Evolutionary conservation across 2,113 vertebrate species (phyloP).

Genomic region (Arenaria interpres): DNA sequence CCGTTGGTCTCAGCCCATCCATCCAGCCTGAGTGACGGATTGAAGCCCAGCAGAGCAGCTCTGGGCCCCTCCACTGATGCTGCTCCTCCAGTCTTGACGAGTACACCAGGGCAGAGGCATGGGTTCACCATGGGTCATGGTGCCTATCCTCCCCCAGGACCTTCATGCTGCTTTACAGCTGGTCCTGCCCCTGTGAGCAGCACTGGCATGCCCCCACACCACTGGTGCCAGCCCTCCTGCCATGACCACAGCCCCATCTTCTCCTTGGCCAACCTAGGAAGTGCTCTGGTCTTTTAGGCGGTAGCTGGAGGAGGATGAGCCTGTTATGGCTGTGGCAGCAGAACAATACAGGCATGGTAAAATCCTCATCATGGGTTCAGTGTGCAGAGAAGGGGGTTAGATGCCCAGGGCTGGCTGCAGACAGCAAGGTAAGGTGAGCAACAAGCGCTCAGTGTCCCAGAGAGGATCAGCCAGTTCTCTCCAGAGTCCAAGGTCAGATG

Average conservation of each 20-base stretch:
- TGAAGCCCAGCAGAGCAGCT: background rate
- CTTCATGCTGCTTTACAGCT: background rate
- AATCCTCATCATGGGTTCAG: background rate
- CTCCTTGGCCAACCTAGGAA: background rate
- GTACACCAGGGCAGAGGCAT: background rate
- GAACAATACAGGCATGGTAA: background rate
- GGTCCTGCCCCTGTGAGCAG: background rate
- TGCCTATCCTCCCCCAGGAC: background rate
- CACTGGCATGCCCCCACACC: background rate
- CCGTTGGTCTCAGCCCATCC: no score
- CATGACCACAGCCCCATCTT: background rate
- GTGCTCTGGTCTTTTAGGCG: background rate
- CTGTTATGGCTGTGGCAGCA: background rate
- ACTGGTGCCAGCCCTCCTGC: background rate
- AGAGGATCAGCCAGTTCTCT: background rate
- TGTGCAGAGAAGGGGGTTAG: background rate
- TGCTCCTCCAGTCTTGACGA: background rate
- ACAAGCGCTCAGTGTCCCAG: background rate
- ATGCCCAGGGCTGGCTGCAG: background rate
- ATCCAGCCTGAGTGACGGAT: background rate
- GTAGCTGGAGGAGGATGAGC: background rate
- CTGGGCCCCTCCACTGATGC: background rate
- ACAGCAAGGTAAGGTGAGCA: background rate
- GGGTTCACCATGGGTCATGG: background rate
- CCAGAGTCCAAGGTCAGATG: background rate